A percentile compares a stretch with the other conserved stretches of the same genome.
Evolutionary conservation across 2,888 invertebrate genomes (phyloP).

Genomic region (Pterobdella sp.): DNA sequence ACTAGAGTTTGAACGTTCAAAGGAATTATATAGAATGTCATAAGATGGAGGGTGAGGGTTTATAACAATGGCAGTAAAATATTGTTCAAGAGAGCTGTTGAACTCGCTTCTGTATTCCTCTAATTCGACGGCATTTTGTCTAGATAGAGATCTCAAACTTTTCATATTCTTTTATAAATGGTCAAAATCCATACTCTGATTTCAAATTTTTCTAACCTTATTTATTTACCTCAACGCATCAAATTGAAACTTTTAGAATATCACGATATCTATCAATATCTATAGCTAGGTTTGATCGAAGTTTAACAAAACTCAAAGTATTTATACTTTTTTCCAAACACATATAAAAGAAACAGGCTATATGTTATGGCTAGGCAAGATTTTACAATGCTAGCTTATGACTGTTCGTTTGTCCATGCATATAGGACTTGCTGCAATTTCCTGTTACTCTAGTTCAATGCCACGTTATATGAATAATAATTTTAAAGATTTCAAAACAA

Average conservation of each 20-base stretch:
- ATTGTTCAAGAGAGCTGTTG: neutral
- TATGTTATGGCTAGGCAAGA: too few relatives aligned
- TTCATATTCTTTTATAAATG: neutral
- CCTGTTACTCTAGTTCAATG: neutral
- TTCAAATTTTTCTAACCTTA: too few relatives aligned
- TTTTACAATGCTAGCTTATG: too few relatives aligned
- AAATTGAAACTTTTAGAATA: too few relatives aligned
- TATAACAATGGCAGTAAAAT: neutral
- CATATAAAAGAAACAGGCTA: too few relatives aligned
- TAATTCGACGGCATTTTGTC: slow-evolving; percentile 22
- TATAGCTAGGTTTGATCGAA: too few relatives aligned
- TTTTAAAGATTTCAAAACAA: too few relatives aligned
- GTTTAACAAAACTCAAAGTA: too few relatives aligned
- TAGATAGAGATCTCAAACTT: slow-evolving; percentile 18
- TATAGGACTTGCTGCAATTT: neutral
- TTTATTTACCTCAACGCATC: too few relatives aligned
- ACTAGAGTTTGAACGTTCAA: neutral
- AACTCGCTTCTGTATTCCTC: slow-evolving; percentile 10
- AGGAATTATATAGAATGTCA: neutral
- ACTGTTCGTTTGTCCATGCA: neutral
- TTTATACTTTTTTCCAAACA: too few relatives aligned
- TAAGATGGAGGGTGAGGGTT: neutral
- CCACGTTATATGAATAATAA: neutral
- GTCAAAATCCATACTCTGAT: too few relatives aligned
- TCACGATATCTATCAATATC: too few relatives aligned